These are phyloP conservation scores for Ageneiosus marmoratus DNA, from an alignment of 2,113 vertebrate genomes.

Conservation along the genomic window DNA sequence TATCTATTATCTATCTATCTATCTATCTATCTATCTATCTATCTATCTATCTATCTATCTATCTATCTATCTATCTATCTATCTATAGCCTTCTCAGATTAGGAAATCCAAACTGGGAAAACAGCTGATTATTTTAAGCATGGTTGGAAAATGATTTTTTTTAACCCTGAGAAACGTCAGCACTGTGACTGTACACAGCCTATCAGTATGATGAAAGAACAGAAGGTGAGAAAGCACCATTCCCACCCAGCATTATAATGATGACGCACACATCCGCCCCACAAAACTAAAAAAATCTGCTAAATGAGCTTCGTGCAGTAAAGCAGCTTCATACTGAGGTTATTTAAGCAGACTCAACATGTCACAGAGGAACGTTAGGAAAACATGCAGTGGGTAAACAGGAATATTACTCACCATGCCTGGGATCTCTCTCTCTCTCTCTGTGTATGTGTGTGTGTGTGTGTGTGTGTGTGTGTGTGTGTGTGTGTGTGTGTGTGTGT, in stretches of 20 bases:
- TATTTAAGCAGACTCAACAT: constrained; percentile 13
- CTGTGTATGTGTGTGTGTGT: too few relatives aligned
- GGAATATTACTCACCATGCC: neutral
- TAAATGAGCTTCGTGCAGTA: neutral
- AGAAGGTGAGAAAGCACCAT: neutral
- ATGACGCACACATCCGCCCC: neutral
- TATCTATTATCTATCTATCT: too few relatives aligned
- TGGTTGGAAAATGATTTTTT: neutral
- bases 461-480: constrained; percentile 11
- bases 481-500: constrained; percentile 12
- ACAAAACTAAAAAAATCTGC: neutral
- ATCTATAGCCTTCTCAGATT: neutral
- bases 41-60: too few relatives aligned
- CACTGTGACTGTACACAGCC: neutral
- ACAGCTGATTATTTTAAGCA: constrained; percentile 3
- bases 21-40: too few relatives aligned
- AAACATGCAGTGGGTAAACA: neutral
- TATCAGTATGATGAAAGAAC: neutral
- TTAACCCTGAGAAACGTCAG: neutral
- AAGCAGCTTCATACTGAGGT: neutral
- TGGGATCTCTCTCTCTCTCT: too few relatives aligned
- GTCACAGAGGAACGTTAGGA: constrained; percentile 4
- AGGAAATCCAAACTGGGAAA: neutral
- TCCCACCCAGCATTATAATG: constrained; percentile 9
- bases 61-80: neutral